A percentile compares a stretch with the other conserved stretches of the same genome.
Evolutionary conservation across 2,797 vertebrate genomes (phyloP).

Genomic region (Poecilia wingei): DNA sequence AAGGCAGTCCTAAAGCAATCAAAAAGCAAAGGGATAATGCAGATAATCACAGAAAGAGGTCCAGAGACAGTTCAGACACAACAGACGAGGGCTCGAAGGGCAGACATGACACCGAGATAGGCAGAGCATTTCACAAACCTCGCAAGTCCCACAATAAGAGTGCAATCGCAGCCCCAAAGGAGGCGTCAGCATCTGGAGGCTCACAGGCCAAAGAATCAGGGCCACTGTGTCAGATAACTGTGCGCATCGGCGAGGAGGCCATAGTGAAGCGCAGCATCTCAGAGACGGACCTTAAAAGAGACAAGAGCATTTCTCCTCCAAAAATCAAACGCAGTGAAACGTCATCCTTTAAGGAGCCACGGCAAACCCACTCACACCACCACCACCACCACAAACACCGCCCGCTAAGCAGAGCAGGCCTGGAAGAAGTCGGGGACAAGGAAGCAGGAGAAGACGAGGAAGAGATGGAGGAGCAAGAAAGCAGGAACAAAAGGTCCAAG

Average conservation of each 20-base stretch:
- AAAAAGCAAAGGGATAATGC: slow-evolving; percentile 78
- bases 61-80: slow-evolving; percentile 68
- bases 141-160: slow-evolving; percentile 80
- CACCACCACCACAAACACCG: slow-evolving; percentile 82
- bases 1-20: slow-evolving; percentile 62
- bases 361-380: slow-evolving; percentile 76
- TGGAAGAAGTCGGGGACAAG: slow-evolving; percentile 50
- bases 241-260: slow-evolving; percentile 92
- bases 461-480: slow-evolving; percentile 53
- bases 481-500: slow-evolving; percentile 69
- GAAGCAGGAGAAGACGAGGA: slow-evolving; percentile 51
- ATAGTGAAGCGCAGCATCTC: slow-evolving; percentile 93
- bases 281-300: slow-evolving; percentile 88
- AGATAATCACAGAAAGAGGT: slow-evolving; percentile 72
- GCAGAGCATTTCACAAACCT: slow-evolving; percentile 75
- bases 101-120: slow-evolving; percentile 66
- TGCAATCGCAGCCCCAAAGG: slow-evolving; percentile 81
- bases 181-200: slow-evolving; percentile 71
- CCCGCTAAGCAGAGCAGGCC: slow-evolving; percentile 65
- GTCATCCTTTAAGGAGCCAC: slow-evolving; percentile 65
- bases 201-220: slow-evolving; percentile 81
- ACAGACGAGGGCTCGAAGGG: slow-evolving; percentile 67
- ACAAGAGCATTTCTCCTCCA: slow-evolving; percentile 80
- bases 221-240: slow-evolving; percentile 92
- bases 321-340: slow-evolving; percentile 78